Base-by-base conservation (phyloP, 2,797 vertebrate genomes). In the Tolypeutes matacus region DNA sequence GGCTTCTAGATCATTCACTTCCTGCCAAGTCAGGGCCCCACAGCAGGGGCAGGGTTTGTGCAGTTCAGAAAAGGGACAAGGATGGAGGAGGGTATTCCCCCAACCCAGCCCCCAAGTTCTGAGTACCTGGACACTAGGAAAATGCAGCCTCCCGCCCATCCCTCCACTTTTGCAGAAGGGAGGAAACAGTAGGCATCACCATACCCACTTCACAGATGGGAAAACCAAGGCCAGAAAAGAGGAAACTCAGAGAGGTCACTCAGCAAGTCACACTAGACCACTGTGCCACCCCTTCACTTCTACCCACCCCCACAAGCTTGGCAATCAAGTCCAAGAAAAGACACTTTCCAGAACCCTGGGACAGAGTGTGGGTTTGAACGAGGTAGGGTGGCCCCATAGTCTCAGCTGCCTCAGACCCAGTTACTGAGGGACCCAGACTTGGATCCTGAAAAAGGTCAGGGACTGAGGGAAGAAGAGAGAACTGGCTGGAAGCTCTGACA, bases 1-100 rank as follows among this genome's bases (percentile, higher is more conserved):
- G 11, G 25, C 58, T 65, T 92, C 89, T 51, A 73, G 23, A 73
- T 9, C 0, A 0, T 36, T 93, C 83, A 13, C 89, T 96, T 96
- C 77, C 95, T 76, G 89, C 80, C 83, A 36, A 7, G 49, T 73
- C 91, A 85, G 73, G 82, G 46, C 29, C 93, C 20, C 34, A 27
- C 3, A 49, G 39, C 78, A 53, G 75, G 23, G 31, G 73, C 29
- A 36, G 76, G 42, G 34, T 51, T 11, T 60, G 36, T 7, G 56
- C 60, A 29, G n/a, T 11, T 82, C 70, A 60, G 69, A 51, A 81
- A 87, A 42, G 64, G 46, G 39, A 34, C 7, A 70, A 80, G 76
- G 3, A 39, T 42, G 18, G 11, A 15, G 18, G 3, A 7, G 5
- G 20, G 17, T 20, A 23, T 36, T 29, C 87, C 91, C 81, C 58